Evolutionary conservation across 1,140 invertebrate genomes (phyloP).

Genomic region (Panagrolaimus sp.): DNA sequence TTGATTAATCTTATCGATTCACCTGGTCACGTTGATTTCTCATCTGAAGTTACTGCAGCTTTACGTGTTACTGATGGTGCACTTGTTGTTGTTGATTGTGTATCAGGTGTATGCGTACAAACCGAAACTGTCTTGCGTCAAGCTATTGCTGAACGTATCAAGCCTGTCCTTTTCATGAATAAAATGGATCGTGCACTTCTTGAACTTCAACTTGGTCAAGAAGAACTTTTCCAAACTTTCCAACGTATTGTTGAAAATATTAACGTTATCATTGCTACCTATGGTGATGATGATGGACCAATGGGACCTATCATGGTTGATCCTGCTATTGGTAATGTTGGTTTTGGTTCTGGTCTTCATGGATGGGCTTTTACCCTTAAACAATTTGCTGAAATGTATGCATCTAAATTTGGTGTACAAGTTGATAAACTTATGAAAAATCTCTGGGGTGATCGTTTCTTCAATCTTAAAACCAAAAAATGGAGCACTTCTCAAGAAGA

Average conservation of each 20-base stretch:
- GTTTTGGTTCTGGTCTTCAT: constrained; percentile 95
- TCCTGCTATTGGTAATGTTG: constrained; percentile 93
- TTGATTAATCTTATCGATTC: constrained; percentile 99
- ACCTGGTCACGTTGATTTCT: constrained; percentile 98
- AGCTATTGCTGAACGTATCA: constrained; percentile 96
- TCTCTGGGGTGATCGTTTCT: constrained; percentile 93
- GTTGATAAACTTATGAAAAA: constrained; percentile 89
- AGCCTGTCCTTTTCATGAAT: constrained; percentile 99
- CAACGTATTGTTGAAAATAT: constrained; percentile 99
- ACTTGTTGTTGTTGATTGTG: constrained; percentile 97
- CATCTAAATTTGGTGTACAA: constrained; percentile 95
- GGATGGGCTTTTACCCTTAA: constrained; percentile 99
- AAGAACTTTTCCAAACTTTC: constrained; percentile 98
- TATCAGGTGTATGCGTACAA: constrained; percentile 95
- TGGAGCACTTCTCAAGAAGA: constrained; percentile 80
- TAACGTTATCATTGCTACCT: constrained; percentile 99
- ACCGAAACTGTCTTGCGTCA: constrained; percentile 97
- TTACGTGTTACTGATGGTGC: constrained; percentile 98
- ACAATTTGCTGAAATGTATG: constrained; percentile 98
- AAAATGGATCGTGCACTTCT: constrained; percentile 95
- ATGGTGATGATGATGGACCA: constrained; percentile 88
- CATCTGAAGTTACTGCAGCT: constrained; percentile 95
- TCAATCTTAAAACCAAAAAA: constrained; percentile 92
- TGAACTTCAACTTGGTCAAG: constrained; percentile 81
- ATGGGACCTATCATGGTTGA: constrained; percentile 98